Evolutionary conservation across 2,797 vertebrate species (phyloP), one percentile per base, ranked within the genome.

Genomic region (Macroramphosus scolopax): DNA sequence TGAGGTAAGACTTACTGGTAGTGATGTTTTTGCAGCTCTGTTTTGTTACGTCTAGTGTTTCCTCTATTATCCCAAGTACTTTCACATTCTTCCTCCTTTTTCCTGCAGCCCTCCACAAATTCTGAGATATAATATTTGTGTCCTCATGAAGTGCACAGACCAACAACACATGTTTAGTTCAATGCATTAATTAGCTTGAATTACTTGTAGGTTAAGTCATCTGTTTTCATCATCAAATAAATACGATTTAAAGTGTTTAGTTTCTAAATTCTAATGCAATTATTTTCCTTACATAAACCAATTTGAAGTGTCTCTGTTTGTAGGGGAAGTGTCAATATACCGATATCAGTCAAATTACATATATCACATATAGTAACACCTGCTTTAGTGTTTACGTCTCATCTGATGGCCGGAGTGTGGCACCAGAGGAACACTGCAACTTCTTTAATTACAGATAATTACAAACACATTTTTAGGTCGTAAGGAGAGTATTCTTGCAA

Each of bases 1-100:
- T 51, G 80, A 68, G 77, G 76, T 68, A 50, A 67, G 67, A 71
- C 62, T 84, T 86, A 78, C 80, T 82, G 78, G 74, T 78, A 76
- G 74, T 54, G 53, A 52, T 84, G 78, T 83, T 86, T 81, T 74
- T 49, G 71, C 81, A 86, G 83, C 81, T 86, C 81, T 84, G 72
- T 80, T 80, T 81, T 43, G 64, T 72, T 70, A 71, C 63, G 70
- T 68, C 72, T 68, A 75, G 56, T 70, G 41, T 81, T 82, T 62
- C 78, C 68, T 6, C 11, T 26, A 46, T 72, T 68, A 66, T 78
- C 64, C 74, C 51, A 36, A 30, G 32, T 14, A 14, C 22, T 63
- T 71, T 63, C 14, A 58, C 49, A 55, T 50, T 60, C 71, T 82
- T 81, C 84, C 75, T 82, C 75, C 65, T 68, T 49, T 62, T 70